Evolutionary conservation across 2,888 invertebrate genomes (phyloP).

Genomic region (Seira ritae): DNA sequence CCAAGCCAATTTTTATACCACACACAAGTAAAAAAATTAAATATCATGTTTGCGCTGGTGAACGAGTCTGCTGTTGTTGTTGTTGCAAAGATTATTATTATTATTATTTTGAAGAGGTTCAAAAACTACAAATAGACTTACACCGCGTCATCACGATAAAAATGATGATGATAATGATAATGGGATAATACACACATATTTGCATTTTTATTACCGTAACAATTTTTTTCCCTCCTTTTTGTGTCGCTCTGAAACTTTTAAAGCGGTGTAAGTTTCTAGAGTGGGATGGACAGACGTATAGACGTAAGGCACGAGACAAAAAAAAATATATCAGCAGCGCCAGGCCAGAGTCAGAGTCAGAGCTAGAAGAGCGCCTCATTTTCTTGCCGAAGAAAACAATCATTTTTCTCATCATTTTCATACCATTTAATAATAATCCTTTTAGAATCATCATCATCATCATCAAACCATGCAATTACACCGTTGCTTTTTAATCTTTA

Average conservation of each 20-base stretch:
- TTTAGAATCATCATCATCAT: neutral
- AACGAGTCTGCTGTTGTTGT: too few relatives aligned
- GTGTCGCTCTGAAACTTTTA: too few relatives aligned
- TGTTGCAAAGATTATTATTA: too few relatives aligned
- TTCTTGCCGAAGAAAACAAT: neutral
- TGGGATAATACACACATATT: slow-evolving; percentile 25
- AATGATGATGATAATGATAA: slow-evolving; percentile 1
- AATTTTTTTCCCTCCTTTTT: slow-evolving; percentile 26
- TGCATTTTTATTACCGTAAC: slow-evolving; percentile 51
- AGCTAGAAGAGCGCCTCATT: too few relatives aligned
- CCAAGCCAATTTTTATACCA: too few relatives aligned
- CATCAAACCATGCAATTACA: slow-evolving; percentile 25
- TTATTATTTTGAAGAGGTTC: too few relatives aligned
- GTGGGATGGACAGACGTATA: slow-evolving; percentile 19
- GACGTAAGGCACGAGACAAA: slow-evolving; percentile 48
- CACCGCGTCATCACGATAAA: too few relatives aligned
- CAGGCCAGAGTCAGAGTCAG: too few relatives aligned
- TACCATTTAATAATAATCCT: too few relatives aligned
- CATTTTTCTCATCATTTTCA: slow-evolving; percentile 47
- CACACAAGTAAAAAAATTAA: too few relatives aligned
- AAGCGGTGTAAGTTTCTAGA: neutral
- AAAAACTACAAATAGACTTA: too few relatives aligned
- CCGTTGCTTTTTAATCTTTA: slow-evolving; percentile 36
- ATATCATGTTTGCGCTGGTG: too few relatives aligned
- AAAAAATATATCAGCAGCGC: slow-evolving; percentile 2